A percentile compares a stretch with the other conserved stretches of the same genome.
phyloP scores from a whole-genome alignment of 2,113 vertebrate species.

The Isichthys henryi region DNA sequence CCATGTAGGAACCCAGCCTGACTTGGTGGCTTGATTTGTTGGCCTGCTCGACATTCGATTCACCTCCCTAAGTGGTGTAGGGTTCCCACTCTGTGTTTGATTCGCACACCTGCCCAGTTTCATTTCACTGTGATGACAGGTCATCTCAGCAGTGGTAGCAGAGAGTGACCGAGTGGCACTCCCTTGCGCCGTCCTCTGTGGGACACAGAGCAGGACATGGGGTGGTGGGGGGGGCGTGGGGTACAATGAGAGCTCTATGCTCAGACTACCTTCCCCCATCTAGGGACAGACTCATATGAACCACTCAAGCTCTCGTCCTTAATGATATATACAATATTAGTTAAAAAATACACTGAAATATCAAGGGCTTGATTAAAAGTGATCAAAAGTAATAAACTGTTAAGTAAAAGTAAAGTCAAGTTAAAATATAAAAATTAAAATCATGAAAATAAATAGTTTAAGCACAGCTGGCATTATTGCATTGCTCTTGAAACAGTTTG shows the following conservation, averaged over 20 bases:
- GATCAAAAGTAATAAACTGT: background rate
- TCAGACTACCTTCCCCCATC: slow-evolving; percentile 20
- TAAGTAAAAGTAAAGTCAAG: background rate
- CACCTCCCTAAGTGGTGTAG: slow-evolving; percentile 19
- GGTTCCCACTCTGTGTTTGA: slow-evolving; percentile 37
- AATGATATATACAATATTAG: background rate
- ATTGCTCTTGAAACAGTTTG: background rate
- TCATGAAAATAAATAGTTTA: background rate
- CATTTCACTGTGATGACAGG: slow-evolving; percentile 69
- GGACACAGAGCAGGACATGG: slow-evolving; percentile 36
- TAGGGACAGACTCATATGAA: background rate
- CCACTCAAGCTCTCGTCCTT: background rate
- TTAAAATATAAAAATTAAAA: background rate
- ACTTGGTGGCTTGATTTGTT: background rate
- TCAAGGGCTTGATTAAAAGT: background rate
- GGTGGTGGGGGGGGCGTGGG: slow-evolving; percentile 19
- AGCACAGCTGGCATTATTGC: background rate
- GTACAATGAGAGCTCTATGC: slow-evolving; percentile 45
- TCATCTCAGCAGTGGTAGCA: slow-evolving; percentile 61
- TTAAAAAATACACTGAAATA: background rate
- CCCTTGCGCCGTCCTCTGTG: slow-evolving; percentile 53
- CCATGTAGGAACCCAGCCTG: background rate
- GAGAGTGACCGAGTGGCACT: slow-evolving; percentile 68
- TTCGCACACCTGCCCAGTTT: slow-evolving; percentile 66
- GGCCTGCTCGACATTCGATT: slow-evolving; percentile 10